Conservation (phyloP, 2,797 vertebrate species). For the Mico argentatus region DNA sequence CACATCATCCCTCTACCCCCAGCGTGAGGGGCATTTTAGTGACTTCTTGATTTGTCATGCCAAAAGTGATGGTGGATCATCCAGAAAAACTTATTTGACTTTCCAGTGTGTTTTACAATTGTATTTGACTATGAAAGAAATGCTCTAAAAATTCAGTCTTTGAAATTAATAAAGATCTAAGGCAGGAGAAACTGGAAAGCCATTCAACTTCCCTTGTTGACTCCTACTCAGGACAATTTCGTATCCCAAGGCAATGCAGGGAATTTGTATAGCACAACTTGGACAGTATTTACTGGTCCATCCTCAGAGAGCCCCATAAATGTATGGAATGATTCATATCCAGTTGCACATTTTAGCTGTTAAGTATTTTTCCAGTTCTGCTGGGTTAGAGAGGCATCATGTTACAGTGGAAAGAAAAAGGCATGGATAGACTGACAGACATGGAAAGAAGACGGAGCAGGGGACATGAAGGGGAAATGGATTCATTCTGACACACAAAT, state of each 20-base stretch:
- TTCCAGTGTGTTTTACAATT: neutral
- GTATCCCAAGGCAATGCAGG: neutral
- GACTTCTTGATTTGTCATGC: neutral
- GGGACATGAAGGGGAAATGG: neutral
- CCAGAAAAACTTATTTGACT: neutral
- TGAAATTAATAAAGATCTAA: neutral
- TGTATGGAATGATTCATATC: neutral
- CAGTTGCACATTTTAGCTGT: neutral
- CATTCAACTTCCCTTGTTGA: neutral
- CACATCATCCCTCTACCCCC: neutral
- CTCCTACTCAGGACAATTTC: neutral
- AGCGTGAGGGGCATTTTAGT: rapidly evolving
- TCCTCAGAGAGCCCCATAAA: neutral
- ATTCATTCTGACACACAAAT: neutral
- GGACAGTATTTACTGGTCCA: neutral
- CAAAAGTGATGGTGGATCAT: neutral
- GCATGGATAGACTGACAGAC: neutral
- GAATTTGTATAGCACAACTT: neutral
- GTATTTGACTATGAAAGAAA: neutral
- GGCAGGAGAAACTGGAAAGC: neutral
- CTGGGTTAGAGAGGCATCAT: neutral
- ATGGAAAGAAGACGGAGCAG: neutral
- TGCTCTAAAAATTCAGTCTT: neutral
- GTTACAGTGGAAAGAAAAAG: neutral
- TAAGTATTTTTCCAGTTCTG: neutral